Base-by-base conservation (phyloP, 1,140 invertebrate genomes). In the Brachionus plicatilis region DNA sequence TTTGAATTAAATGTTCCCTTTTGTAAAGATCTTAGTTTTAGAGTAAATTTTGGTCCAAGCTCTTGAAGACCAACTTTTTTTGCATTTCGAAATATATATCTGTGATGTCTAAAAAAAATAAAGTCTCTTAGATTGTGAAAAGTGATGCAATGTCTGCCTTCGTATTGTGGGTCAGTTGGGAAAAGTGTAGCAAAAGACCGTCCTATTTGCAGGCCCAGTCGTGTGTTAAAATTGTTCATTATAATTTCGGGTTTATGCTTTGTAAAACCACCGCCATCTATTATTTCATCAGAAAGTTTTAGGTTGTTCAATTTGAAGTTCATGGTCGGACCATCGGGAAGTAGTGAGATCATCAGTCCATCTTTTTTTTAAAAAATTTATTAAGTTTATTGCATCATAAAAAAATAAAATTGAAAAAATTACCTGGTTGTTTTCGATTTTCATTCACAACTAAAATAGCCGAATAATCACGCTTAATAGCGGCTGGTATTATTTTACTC, bases 81-180 rank as follows among this genome's bases (percentile, higher is more conserved):
- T 85, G 93, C 92, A 88, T 93, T 92, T 86, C 94, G 93, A 89
- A 99, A 98, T 87, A 96, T 94, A 89, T 99, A 99, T 94, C 95
- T 93, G 89, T 99, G 97, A 90, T 99, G 96, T 79, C 97, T 92
- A 87, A 99, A 98, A 90, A 99, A 99, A 87, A 99, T 96, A 87
- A 96, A 99, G 91, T 99, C 97, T 85, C 97, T 91, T 88, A 99
- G 97, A 91, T 99, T 99, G 89, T 99, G 97, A 88, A 99, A 98
- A 14, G 97, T 98, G 14, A 97, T 95, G 2, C 93, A 96, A 85
- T 96, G 91, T 17, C 96, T 92, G 1, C 96, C 96, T 86, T 93
- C 93, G 89, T 97, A 99, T 87, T 99, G 92, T 0, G 97, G 96
- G 87, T 96, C 93, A 90, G 96, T 95, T 88, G 98, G 96, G 90